Base-by-base conservation (phyloP, 2,113 vertebrate genomes). In the Peromyscus maniculatus region DNA sequence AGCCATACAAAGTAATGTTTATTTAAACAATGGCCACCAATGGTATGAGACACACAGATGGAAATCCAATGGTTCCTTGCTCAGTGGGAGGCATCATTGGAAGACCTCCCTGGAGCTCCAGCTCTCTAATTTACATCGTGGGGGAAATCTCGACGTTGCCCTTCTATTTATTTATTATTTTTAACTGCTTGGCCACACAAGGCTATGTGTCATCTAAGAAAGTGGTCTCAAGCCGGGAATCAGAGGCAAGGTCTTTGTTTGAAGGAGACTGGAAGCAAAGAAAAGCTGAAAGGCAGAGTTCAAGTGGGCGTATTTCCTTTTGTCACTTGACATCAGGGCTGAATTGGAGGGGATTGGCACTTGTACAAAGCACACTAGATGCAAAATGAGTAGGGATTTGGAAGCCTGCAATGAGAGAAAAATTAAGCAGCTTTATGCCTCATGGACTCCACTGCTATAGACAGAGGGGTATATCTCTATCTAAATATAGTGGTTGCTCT, bases 1-100 rank as follows among this genome's bases (percentile, higher is more conserved):
- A 95, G 96, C 97, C 97, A 93, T 95, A 96, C 97, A 98, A 98
- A 98, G 97, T 97, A 97, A 97, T 98, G 97, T 98, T 98, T 99
- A 98, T 95, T 99, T 99, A 98, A 98, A 98, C 98, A 99, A 98
- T 99, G 98, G 98, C 97, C 98, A 97, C 97, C 72, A 43, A 98
- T 98, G 98, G 92, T 96, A 96, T 97, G 97, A 98, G 97, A 94
- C 88, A 97, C 57, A 79, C 98, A 98, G 98, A 98, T 97, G 97
- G 98, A 98, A 97, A 98, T 97, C 96, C 97, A 98, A 80, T 95
- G 86, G 89, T 95, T 98, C 96, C 97, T 93, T 36, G 93, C 97
- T 93, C 98, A 80, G 97, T 89, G 91, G 97, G 98, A 91, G 43
- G 94, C 95, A 97, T 97, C 94, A 69, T 67, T 97, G 92, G 94